Conservation (phyloP, 1,140 invertebrate species). For the Drosophila ironensis region DNA sequence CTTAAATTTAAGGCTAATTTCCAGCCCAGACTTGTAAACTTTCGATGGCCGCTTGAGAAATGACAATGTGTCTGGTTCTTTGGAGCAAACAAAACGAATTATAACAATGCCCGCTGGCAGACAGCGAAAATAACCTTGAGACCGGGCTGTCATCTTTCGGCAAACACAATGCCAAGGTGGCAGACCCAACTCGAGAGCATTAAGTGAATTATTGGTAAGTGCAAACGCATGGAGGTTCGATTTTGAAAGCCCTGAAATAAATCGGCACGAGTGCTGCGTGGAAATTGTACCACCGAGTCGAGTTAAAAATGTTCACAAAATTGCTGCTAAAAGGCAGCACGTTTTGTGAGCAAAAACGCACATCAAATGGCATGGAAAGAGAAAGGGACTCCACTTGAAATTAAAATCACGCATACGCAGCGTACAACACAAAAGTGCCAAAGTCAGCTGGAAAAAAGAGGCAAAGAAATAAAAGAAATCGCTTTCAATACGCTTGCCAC, state of each 20-base stretch:
- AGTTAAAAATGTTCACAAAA: constrained; percentile 31
- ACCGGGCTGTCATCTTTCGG: neutral
- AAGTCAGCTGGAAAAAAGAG: constrained; percentile 22
- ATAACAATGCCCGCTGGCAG: constrained; percentile 16
- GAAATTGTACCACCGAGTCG: neutral
- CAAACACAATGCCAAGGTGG: neutral
- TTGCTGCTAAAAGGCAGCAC: constrained; percentile 41
- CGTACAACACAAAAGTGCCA: constrained; percentile 23
- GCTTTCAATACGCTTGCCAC: constrained; percentile 45
- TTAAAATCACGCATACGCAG: constrained; percentile 57
- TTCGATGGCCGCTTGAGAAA: neutral
- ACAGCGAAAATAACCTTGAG: constrained; percentile 18
- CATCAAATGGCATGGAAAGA: constrained; percentile 1
- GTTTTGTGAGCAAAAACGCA: constrained; percentile 14
- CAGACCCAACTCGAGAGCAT: neutral
- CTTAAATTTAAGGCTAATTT: neutral
- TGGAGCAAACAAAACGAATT: constrained; percentile 13
- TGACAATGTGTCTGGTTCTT: constrained; percentile 19
- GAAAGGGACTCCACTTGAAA: constrained; percentile 36
- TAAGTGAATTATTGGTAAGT: constrained; percentile 41
- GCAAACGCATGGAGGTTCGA: constrained; percentile 9
- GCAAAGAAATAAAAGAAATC: constrained; percentile 21
- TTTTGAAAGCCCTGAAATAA: constrained; percentile 19
- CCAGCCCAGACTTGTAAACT: neutral
- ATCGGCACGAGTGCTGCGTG: constrained; percentile 1